Evolutionary conservation across 2,888 invertebrate genomes (phyloP), one percentile per base, ranked within the genome.

Genomic region (Galerucella nymphaeae): DNA sequence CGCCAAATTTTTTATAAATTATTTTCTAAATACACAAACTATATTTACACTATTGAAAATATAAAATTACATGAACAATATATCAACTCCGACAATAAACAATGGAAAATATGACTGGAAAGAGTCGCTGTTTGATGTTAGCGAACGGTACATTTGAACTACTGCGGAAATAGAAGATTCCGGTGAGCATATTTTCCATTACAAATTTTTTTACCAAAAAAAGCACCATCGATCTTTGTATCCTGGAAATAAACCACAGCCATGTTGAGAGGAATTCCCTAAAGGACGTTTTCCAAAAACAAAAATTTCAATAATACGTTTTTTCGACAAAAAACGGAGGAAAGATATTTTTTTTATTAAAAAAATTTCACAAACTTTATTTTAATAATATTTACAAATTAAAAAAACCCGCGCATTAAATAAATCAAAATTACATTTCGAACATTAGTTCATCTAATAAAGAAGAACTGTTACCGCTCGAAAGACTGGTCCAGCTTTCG

Each of bases 401-500:
- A 48, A 45, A 45, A 45, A 13, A 23, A 23, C 14, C 45, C 50
- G n/a, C 16, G 14, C 16, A 8, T 6, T 14, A 14, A 5, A 14
- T 48, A 48, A 48, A 48, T n/a, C 13, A 48, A 48, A 18, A 14
- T 66, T 65, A 72, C 30, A 70, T 67, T 23, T 74, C 74, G 50
- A 76, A 77, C 45, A 78, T 66, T 20, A 79, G 42, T 38, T 77
- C 76, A 4, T 75, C 77, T 9, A 79, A 62, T 4, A 78, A 79
- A 42, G 72, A 76, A 6, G 79, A 78, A 50, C 76, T 74, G 18
- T 73, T 72, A 30, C 74, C 77, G 16, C 74, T 78, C 3, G 80
- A 80, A 45, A 78, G 57, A 64, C 76, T 77, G 13, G 80, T 80
- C 81, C 79, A 80, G 65, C 79, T 78, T 9, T 79, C 78, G 10